Conservation (phyloP, 2,888 invertebrate species). For the Altica lythri region DNA sequence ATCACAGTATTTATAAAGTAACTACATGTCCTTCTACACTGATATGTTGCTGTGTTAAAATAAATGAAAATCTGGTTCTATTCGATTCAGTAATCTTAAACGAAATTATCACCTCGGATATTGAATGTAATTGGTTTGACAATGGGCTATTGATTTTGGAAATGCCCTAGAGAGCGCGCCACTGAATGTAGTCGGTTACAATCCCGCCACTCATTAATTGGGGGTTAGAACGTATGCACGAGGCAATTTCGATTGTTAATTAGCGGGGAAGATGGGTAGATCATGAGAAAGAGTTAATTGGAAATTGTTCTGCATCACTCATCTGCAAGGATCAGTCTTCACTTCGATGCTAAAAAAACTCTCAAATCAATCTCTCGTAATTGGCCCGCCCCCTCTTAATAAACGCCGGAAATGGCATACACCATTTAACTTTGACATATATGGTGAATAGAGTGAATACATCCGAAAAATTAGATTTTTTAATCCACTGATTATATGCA, state of each 20-base stretch:
- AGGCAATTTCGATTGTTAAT: conserved; percentile 52
- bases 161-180: conserved; percentile 22
- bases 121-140: conserved; percentile 22
- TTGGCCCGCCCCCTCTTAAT: conserved; percentile 15
- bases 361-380: conserved; percentile 46
- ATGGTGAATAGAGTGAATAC: no score
- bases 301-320: conserved; percentile 51
- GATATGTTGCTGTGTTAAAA: no score
- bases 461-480: no score
- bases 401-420: no score
- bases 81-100: no score
- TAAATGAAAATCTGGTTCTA: no score
- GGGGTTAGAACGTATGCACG: conserved; percentile 50
- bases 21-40: no score
- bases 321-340: conserved; percentile 40
- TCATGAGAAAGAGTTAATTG: conserved; percentile 56
- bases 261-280: conserved; percentile 52
- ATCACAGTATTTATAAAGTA: no score
- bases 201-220: conserved; percentile 50
- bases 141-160: conserved; percentile 23
- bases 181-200: conserved; percentile 37
- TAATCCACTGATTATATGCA: no score
- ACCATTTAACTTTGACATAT: no score
- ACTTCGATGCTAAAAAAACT: conserved; percentile 44
- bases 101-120: conserved; percentile 15